Conservation (phyloP, 2,888 invertebrate genomes). For the Diadromus collaris region DNA sequence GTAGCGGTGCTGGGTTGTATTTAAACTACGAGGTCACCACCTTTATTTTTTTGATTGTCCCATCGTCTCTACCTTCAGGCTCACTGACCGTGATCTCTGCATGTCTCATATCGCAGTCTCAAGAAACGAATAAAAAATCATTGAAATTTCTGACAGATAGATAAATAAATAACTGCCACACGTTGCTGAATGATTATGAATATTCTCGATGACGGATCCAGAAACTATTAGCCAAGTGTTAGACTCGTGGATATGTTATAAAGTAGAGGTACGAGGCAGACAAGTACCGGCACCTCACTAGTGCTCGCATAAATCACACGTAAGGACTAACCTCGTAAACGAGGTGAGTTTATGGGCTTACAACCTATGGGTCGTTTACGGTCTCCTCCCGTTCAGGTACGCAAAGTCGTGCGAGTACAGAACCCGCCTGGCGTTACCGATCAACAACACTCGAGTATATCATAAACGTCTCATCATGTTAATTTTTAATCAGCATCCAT, state of each 20-base stretch:
- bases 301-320: constrained; percentile 55
- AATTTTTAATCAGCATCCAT: constrained; percentile 47
- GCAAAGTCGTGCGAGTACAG: constrained; percentile 26
- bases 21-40: constrained; percentile 29
- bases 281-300: constrained; percentile 44
- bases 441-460: constrained; percentile 17
- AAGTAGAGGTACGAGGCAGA: constrained; percentile 28
- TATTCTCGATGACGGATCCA: constrained; percentile 5
- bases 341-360: constrained; percentile 55
- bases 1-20: constrained; percentile 28
- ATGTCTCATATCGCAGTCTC: neutral
- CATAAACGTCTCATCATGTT: constrained; percentile 50
- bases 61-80: neutral
- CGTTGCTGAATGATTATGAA: neutral
- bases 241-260: neutral
- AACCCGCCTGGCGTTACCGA: constrained; percentile 25
- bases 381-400: constrained; percentile 42
- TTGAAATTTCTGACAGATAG: neutral
- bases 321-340: constrained; percentile 60
- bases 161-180: neutral
- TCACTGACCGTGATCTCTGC: neutral
- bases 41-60: constrained; percentile 25
- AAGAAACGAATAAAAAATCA: neutral
- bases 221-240: constrained; percentile 25
- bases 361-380: constrained; percentile 51